Base-by-base conservation (phyloP, 2,888 invertebrate genomes). In the Odontomyia ornata region DNA sequence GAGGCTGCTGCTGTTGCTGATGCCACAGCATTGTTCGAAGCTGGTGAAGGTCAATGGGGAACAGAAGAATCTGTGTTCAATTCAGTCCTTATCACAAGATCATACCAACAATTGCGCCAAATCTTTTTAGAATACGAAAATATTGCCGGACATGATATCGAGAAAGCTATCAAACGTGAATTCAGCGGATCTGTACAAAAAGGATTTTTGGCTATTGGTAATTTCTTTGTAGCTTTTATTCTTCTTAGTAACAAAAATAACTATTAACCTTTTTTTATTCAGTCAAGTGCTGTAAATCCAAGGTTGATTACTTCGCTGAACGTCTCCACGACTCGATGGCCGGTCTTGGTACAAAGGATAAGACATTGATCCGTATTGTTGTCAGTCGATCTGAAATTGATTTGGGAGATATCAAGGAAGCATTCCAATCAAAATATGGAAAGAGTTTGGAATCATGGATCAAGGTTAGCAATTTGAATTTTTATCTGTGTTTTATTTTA, bases 301-400 rank as follows among this genome's bases (percentile, higher is more conserved):
- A 95, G 87, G 94, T 95, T 69, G 94, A 93, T 67, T 97, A 94
- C 89, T 97, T 97, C 86, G 97, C 97, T 52, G 95, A 96, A 86
- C 92, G 96, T 81, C 89, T 98, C 57, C 92, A 97, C 86, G 92
- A 94, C 80, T 92, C 95, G 80, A 96, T 98, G 96, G 93, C 94
- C 86, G 97, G 98, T 64, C 83, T 95, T 83, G 87, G 91, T 36
- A 97, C 97, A 80, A 95, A 94, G 84, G 97, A 98, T 86, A 93
- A 94, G 85, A 95, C 96, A 78, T 89, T 98, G 82, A 96, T 97
- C 84, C 93, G 97, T 85, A 95, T 98, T 83, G 88, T 97, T 80
- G 96, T 97, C 76, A 95, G 96, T 81, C 92, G 96, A 85, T 93
- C 94, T 77, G 95, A 96, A 89, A 95, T 96, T 82, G 97, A 97